phyloP scores from a whole-genome alignment of 2,113 vertebrate genomes.

The Arizona elegans region DNA sequence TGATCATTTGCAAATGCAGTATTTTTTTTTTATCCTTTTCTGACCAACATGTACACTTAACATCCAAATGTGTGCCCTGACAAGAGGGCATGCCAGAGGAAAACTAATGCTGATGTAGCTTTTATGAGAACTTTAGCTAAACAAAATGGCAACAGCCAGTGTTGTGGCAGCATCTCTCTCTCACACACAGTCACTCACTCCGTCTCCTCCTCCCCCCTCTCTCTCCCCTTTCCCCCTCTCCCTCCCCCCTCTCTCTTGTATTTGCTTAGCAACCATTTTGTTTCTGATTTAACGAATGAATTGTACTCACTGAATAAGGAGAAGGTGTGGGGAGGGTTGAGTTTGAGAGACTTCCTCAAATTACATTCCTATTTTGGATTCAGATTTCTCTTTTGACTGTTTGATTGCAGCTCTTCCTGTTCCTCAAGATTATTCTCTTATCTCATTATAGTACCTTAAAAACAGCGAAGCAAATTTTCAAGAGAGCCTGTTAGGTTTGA shows the following conservation, averaged over 20 bases:
- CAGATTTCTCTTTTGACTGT: neutral
- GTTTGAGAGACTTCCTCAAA: neutral
- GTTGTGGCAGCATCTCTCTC: neutral
- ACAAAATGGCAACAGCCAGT: neutral
- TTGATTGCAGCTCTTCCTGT: neutral
- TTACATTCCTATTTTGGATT: neutral
- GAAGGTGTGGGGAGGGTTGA: neutral
- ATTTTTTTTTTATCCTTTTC: neutral
- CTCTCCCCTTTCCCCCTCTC: neutral
- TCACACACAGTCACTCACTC: too few species aligned
- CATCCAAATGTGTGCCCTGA: neutral
- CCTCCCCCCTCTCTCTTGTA: neutral
- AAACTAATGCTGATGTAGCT: neutral
- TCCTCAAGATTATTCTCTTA: neutral
- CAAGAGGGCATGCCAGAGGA: neutral
- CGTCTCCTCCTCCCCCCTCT: too few species aligned
- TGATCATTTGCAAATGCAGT: neutral
- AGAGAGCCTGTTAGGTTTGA: neutral
- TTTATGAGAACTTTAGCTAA: neutral
- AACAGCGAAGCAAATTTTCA: neutral
- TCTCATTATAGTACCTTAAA: neutral
- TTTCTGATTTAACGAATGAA: neutral
- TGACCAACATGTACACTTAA: neutral
- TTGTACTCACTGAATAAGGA: neutral
- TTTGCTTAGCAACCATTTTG: neutral